phyloP scores from a whole-genome alignment of 2,888 invertebrate species.

The Opisthograptis luteolata region DNA sequence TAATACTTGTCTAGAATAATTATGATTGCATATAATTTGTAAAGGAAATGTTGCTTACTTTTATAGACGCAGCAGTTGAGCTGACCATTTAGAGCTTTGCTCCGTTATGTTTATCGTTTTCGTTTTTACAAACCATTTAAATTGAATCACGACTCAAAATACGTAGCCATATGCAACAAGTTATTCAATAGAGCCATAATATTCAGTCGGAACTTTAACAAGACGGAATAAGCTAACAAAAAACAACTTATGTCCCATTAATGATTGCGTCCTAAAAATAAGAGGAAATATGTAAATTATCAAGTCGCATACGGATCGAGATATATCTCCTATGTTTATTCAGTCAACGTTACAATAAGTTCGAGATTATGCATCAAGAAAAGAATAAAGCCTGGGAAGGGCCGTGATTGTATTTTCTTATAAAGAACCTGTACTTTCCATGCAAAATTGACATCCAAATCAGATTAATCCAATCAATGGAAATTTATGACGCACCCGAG shows the following conservation, averaged over 20 bases:
- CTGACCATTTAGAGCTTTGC: conserved; percentile 3
- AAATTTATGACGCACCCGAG: conserved; percentile 83
- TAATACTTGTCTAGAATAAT: conserved; percentile 44
- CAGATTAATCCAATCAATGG: conserved; percentile 85
- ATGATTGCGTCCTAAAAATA: conserved; percentile 60
- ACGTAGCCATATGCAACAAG: conserved; percentile 3
- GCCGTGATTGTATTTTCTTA: conserved; percentile 74
- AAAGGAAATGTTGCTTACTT: conserved; percentile 36
- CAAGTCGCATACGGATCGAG: conserved; percentile 52
- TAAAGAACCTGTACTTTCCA: conserved; percentile 75
- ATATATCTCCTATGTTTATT: conserved; percentile 55
- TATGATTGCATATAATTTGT: conserved; percentile 41
- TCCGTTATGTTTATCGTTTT: background rate
- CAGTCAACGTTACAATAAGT: conserved; percentile 52
- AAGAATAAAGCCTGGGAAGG: conserved; percentile 60
- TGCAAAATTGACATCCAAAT: conserved; percentile 83
- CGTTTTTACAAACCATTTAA: conserved; percentile 2
- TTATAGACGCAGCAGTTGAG: conserved; percentile 15
- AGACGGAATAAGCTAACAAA: conserved; percentile 11
- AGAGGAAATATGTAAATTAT: conserved; percentile 41
- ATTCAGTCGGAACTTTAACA: conserved; percentile 13
- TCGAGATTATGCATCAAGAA: conserved; percentile 68
- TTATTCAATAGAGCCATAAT: conserved; percentile 9
- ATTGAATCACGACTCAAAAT: conserved; percentile 5
- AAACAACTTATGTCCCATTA: conserved; percentile 40